These are phyloP conservation scores for Limenitis camilla DNA, from an alignment of 2,888 invertebrate species.

Conservation along the genomic window DNA sequence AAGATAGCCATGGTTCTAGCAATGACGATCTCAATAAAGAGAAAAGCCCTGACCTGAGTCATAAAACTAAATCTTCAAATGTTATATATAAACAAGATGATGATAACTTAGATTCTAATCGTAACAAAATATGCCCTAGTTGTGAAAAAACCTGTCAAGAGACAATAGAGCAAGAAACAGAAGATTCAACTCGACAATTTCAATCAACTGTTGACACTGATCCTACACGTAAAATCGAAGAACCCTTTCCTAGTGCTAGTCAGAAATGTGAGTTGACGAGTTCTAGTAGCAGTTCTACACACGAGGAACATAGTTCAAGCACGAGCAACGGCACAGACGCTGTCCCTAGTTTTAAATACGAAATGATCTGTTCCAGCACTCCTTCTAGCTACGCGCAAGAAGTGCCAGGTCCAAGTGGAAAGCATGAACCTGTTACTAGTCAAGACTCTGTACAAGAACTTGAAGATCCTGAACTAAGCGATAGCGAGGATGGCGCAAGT, in stretches of 20 bases:
- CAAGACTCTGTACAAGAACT: background rate
- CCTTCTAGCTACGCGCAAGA: background rate
- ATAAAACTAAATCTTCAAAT: background rate
- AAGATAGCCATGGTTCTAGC: background rate
- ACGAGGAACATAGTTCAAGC: background rate
- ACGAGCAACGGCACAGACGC: conserved; percentile 1
- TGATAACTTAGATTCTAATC: background rate
- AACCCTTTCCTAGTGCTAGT: background rate
- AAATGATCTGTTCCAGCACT: conserved; percentile 1
- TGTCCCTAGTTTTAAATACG: background rate
- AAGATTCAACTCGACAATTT: background rate
- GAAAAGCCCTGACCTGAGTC: background rate
- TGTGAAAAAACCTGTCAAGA: background rate
- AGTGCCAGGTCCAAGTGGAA: background rate
- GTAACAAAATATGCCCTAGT: background rate
- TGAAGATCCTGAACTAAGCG: background rate
- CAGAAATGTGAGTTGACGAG: background rate
- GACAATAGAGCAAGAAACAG: background rate
- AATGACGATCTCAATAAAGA: background rate
- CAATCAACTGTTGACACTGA: background rate
- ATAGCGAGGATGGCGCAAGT: background rate
- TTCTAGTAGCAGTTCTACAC: conserved; percentile 1
- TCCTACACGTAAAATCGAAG: background rate
- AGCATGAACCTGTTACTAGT: background rate
- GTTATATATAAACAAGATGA: background rate